A percentile compares a stretch with the other conserved stretches of the same genome.
Evolutionary conservation across 2,888 invertebrate genomes (phyloP).

Genomic region (Callimorpha dominula): DNA sequence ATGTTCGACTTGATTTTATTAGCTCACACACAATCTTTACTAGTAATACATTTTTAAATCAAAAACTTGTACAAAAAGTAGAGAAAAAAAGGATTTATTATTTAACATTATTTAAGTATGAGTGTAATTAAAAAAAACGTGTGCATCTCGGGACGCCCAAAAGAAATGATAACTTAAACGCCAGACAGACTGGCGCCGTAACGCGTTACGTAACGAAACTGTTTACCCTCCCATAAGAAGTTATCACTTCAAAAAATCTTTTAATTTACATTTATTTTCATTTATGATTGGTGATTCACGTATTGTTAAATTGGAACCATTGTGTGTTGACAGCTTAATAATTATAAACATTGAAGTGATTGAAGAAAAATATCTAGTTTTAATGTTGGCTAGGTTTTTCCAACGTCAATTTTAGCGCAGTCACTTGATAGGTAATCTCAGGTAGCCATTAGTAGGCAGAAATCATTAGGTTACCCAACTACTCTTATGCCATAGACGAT

Average conservation of each 20-base stretch:
- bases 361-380: background rate
- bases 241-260: too few relatives aligned
- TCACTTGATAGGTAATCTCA: background rate
- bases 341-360: background rate
- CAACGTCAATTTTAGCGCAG: background rate
- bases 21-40: too few relatives aligned
- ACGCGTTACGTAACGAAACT: too few relatives aligned
- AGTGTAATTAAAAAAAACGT: too few relatives aligned
- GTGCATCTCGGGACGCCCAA: too few relatives aligned
- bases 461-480: conserved; percentile 34
- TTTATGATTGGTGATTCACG: background rate
- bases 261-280: too few relatives aligned
- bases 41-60: background rate
- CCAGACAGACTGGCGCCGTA: too few relatives aligned
- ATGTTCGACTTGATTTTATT: too few relatives aligned
- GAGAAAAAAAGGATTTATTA: background rate
- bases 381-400: background rate
- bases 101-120: too few relatives aligned
- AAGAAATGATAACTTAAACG: too few relatives aligned
- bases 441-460: background rate
- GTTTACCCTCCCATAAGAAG: too few relatives aligned
- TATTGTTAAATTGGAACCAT: background rate
- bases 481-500: conserved; percentile 36
- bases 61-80: background rate
- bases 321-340: background rate